phyloP scores from a whole-genome alignment of 2,797 vertebrate genomes.

The Falco peregrinus region DNA sequence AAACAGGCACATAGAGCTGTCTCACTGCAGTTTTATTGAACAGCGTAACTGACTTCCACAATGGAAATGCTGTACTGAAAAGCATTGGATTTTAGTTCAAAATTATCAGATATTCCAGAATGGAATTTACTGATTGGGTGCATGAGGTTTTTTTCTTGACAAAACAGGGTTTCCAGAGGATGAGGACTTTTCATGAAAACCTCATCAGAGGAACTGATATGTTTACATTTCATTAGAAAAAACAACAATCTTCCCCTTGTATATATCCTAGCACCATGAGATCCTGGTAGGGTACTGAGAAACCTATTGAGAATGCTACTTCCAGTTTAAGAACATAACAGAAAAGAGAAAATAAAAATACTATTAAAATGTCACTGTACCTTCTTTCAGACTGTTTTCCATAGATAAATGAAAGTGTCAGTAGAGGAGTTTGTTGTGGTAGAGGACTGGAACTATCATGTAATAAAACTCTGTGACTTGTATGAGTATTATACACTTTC shows the following conservation, averaged over 20 bases:
- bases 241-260: background rate
- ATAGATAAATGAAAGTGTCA: background rate
- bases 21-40: background rate
- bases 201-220: background rate
- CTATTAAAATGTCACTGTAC: background rate
- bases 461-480: background rate
- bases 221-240: background rate
- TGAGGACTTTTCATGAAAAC: background rate
- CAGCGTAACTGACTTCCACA: background rate
- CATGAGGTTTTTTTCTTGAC: background rate
- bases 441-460: background rate
- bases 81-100: background rate
- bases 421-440: background rate
- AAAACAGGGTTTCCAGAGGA: background rate
- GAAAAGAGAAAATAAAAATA: background rate
- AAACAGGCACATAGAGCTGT: background rate
- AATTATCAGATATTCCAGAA: background rate
- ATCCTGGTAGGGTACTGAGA: background rate
- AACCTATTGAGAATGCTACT: background rate
- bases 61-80: background rate
- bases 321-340: background rate
- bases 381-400: background rate
- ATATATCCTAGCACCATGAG: background rate
- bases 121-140: background rate
- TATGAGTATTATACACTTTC: background rate